phyloP scores from a whole-genome alignment of 2,797 vertebrate genomes.

The Tolypeutes matacus region DNA sequence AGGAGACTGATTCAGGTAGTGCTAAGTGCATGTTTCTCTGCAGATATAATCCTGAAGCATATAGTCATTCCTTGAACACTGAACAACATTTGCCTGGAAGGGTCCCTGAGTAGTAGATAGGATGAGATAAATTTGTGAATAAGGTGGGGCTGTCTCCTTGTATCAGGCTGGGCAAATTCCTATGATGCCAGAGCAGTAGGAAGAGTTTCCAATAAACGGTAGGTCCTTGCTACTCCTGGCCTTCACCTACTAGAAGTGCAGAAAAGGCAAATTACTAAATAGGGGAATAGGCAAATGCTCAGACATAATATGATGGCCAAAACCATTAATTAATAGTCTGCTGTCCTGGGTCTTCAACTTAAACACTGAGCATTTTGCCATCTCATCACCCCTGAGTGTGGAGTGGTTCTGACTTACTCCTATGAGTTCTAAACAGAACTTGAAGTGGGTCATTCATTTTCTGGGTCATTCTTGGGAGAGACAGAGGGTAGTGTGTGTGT shows the following conservation, averaged over 20 bases:
- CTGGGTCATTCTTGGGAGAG: background rate
- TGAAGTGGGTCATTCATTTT: conserved; percentile 29
- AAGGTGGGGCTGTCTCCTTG: background rate
- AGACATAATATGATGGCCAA: background rate
- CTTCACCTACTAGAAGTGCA: conserved; percentile 14
- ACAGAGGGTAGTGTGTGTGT: background rate
- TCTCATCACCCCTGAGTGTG: background rate
- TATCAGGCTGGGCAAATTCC: conserved; percentile 61
- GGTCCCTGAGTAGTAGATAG: background rate
- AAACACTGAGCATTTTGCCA: conserved; percentile 42
- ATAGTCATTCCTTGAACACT: background rate
- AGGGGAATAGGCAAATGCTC: conserved; percentile 52
- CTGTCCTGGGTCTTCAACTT: conserved; percentile 3
- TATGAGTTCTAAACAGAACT: background rate
- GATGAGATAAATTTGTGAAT: conserved; percentile 32
- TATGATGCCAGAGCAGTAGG: background rate
- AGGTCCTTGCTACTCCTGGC: conserved; percentile 28
- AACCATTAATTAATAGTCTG: conserved; percentile 55
- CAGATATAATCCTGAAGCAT: conserved; percentile 11
- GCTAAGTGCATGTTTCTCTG: background rate
- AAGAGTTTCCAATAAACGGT: conserved; percentile 14
- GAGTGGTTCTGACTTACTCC: background rate
- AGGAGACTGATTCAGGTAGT: background rate
- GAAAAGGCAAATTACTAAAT: conserved; percentile 64
- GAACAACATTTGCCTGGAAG: background rate